phyloP scores from a whole-genome alignment of 2,113 vertebrate species.

The Collichthys lucidus region DNA sequence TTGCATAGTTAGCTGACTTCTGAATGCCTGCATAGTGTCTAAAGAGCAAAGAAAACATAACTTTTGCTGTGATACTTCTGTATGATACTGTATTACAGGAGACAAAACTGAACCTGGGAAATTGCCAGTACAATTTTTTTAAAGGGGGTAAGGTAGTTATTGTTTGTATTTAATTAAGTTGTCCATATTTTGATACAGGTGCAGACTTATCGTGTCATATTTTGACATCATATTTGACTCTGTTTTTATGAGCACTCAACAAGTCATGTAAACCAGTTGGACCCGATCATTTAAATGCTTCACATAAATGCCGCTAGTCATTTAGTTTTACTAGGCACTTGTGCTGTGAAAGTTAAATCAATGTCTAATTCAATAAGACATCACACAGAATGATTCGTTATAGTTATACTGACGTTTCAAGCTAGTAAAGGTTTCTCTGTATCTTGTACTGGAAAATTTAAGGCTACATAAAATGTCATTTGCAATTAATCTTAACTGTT shows the following conservation, averaged over 20 bases:
- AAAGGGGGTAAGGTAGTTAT: conserved; percentile 6
- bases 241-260: conserved; percentile 68
- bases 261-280: conserved; percentile 69
- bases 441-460: conserved; percentile 50
- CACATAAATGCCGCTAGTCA: conserved; percentile 70
- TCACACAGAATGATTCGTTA: conserved; percentile 48
- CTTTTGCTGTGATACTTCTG: conserved; percentile 16
- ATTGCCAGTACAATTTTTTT: neutral
- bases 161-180: conserved; percentile 29
- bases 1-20: conserved; percentile 41
- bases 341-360: conserved; percentile 74
- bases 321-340: conserved; percentile 76
- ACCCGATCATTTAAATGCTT: conserved; percentile 68
- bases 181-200: conserved; percentile 33
- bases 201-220: conserved; percentile 19
- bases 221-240: conserved; percentile 43
- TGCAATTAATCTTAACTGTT: conserved; percentile 40
- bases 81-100: conserved; percentile 22
- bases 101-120: conserved; percentile 6
- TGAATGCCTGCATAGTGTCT: conserved; percentile 52
- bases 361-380: conserved; percentile 66
- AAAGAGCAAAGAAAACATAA: conserved; percentile 28
- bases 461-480: conserved; percentile 60
- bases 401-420: conserved; percentile 46
- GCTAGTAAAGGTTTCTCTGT: conserved; percentile 45